Percentiles rank a stretch among this genome's conserved stretches.
phyloP scores from a whole-genome alignment of 1,140 invertebrate species.

The Cherax destructor region DNA sequence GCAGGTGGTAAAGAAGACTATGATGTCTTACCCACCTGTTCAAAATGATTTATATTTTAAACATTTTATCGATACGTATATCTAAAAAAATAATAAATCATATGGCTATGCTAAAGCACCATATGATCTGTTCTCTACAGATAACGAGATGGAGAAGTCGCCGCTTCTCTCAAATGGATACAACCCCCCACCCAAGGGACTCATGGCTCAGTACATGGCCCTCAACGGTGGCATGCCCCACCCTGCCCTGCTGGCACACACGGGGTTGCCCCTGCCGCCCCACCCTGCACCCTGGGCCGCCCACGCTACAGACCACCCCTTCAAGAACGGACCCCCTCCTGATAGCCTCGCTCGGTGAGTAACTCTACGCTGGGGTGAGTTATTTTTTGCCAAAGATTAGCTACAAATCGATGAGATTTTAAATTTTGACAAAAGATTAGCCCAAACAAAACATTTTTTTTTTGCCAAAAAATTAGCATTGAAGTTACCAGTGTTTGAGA shows the following conservation, averaged over 20 bases:
- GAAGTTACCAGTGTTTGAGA: too few relatives aligned
- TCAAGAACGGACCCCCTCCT: slow-evolving; percentile 60
- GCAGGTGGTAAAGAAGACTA: too few relatives aligned
- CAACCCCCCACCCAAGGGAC: slow-evolving; percentile 81
- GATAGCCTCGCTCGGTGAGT: slow-evolving; percentile 64
- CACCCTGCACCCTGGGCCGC: slow-evolving; percentile 68
- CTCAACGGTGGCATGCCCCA: slow-evolving; percentile 71
- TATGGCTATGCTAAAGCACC: too few relatives aligned
- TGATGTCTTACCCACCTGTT: too few relatives aligned
- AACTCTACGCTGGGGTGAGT: background rate
- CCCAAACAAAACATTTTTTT: too few relatives aligned
- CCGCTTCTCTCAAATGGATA: slow-evolving; percentile 94
- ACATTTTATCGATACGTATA: too few relatives aligned
- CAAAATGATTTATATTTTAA: too few relatives aligned
- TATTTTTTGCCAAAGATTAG: background rate
- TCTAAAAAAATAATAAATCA: too few relatives aligned
- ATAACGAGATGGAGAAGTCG: slow-evolving; percentile 91
- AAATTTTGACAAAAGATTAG: too few relatives aligned
- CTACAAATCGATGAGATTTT: too few relatives aligned
- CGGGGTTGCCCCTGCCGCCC: slow-evolving; percentile 68
- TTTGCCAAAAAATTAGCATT: too few relatives aligned
- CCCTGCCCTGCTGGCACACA: slow-evolving; percentile 69
- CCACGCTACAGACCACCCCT: slow-evolving; percentile 65
- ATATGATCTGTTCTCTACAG: slow-evolving; percentile 75
- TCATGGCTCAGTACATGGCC: slow-evolving; percentile 72